These are phyloP conservation scores for Lepus timidus DNA, from an alignment of 2,113 vertebrate genomes.

Conservation along the genomic window DNA sequence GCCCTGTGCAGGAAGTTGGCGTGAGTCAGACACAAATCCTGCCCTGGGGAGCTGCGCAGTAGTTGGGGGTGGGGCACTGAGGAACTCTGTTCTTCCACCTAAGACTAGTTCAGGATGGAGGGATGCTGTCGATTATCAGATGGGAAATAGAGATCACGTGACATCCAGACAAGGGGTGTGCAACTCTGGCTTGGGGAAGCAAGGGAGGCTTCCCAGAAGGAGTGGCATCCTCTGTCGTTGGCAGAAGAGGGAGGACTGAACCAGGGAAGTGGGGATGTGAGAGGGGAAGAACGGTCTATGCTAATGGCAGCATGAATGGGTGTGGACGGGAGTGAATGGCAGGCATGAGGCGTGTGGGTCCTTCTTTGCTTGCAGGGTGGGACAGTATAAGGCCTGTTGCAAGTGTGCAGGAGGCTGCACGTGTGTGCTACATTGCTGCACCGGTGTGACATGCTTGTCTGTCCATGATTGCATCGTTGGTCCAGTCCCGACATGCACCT, in stretches of 20 bases:
- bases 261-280: not conserved
- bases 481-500: accelerated
- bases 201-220: not conserved
- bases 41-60: not conserved
- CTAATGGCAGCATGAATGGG: not conserved
- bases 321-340: not conserved
- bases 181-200: not conserved
- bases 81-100: not conserved
- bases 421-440: accelerated
- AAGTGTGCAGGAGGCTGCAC: accelerated
- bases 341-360: not conserved
- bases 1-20: not conserved
- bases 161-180: not conserved
- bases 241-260: not conserved
- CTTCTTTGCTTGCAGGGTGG: not conserved
- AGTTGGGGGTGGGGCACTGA: not conserved
- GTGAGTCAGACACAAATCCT: not conserved
- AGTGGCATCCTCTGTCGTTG: not conserved
- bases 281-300: not conserved
- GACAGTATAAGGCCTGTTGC: not conserved
- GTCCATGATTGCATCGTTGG: accelerated
- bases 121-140: not conserved
- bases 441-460: accelerated
- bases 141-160: not conserved
- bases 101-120: not conserved